A percentile compares a stretch with the other conserved stretches of the same genome.
Conservation (phyloP, 2,113 vertebrate species). For the Microcebus ravelobensis region DNA sequence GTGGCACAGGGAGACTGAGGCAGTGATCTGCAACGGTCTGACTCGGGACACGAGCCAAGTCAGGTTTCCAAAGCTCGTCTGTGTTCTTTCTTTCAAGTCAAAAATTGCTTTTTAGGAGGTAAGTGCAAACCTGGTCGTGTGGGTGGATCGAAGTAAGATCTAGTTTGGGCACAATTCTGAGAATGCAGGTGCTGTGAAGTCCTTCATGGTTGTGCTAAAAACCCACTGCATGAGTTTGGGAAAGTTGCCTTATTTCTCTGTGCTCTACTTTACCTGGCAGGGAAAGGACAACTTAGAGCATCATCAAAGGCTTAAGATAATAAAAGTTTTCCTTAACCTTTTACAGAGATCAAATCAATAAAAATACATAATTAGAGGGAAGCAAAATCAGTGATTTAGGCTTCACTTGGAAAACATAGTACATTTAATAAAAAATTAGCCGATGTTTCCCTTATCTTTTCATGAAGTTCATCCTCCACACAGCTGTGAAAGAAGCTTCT, state of each 20-base stretch:
- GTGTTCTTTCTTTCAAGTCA: neutral
- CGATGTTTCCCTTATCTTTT: neutral
- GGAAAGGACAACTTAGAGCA: neutral
- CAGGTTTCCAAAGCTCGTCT: neutral
- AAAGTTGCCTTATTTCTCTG: neutral
- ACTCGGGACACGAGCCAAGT: neutral
- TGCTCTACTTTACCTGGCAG: neutral
- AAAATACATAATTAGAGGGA: neutral
- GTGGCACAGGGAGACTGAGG: constrained; percentile 31
- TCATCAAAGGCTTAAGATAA: neutral
- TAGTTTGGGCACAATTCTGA: neutral
- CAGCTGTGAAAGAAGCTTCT: neutral
- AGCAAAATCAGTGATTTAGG: neutral
- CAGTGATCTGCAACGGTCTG: neutral
- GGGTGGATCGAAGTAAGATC: neutral
- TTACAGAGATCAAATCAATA: constrained; percentile 16
- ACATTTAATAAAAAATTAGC: neutral
- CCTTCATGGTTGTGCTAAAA: neutral
- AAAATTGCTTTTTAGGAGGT: neutral
- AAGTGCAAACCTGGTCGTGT: neutral
- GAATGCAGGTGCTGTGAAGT: neutral
- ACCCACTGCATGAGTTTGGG: neutral
- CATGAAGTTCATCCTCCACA: neutral
- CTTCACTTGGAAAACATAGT: neutral
- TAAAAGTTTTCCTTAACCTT: constrained; percentile 14